A percentile compares a stretch with the other conserved stretches of the same genome.
phyloP scores from a whole-genome alignment of 2,797 vertebrate species.

The Megaceryle alcyon region DNA sequence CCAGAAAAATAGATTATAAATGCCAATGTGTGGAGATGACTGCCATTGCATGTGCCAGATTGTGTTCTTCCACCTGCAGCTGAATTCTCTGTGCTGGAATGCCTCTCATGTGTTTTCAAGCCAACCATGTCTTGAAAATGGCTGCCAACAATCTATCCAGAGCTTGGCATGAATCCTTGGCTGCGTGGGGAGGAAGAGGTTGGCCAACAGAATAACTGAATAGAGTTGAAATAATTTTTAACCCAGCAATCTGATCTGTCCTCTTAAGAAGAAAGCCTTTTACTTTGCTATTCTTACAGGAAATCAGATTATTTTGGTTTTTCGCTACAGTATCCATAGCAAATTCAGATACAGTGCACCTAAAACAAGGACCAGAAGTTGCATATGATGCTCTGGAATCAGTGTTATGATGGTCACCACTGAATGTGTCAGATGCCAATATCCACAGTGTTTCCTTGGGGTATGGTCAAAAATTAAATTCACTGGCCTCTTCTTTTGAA shows the following conservation, averaged over 20 bases:
- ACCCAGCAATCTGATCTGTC: not conserved
- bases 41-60: not conserved
- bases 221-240: slow-evolving; percentile 9
- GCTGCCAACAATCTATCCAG: slow-evolving; percentile 11
- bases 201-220: not conserved
- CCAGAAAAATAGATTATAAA: slow-evolving; percentile 3
- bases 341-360: not conserved
- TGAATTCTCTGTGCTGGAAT: slow-evolving; percentile 40
- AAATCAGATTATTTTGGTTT: not conserved
- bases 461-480: not conserved
- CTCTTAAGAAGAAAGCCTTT: not conserved
- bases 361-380: not conserved
- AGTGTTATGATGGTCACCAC: not conserved
- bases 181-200: not conserved
- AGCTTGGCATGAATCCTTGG: slow-evolving; percentile 1
- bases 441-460: not conserved
- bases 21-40: not conserved
- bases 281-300: not conserved
- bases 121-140: slow-evolving; percentile 33
- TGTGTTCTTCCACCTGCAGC: slow-evolving; percentile 54
- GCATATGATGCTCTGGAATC: not conserved
- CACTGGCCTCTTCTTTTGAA: not conserved
- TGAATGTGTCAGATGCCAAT: not conserved
- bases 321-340: not conserved
- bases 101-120: slow-evolving; percentile 22